Evolutionary conservation across 2,113 vertebrate genomes (phyloP).

Genomic region (Coregonus clupeaformis): DNA sequence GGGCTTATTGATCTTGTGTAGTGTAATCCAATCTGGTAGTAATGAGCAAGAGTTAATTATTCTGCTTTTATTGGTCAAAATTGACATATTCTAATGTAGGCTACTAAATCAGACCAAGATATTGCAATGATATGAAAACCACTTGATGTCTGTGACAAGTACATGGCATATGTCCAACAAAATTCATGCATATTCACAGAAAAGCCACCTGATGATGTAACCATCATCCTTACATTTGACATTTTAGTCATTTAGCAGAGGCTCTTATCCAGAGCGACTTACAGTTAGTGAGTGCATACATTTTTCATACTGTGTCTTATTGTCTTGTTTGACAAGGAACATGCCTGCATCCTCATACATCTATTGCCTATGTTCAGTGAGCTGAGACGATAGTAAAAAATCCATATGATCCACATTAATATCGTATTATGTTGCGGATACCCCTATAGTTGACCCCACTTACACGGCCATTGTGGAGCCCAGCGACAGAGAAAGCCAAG

Average conservation of each 20-base stretch:
- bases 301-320: no score
- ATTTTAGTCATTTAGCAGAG: no score
- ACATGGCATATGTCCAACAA: not conserved
- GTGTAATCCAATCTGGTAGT: no score
- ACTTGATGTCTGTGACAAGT: not conserved
- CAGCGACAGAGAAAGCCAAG: not conserved
- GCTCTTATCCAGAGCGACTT: no score
- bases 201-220: conserved; percentile 1
- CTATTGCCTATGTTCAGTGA: not conserved
- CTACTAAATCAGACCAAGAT: no score
- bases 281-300: no score
- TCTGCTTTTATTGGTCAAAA: no score
- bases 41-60: no score
- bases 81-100: no score
- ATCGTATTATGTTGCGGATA: not conserved
- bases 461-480: not conserved
- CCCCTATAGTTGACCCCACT: not conserved
- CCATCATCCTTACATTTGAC: no score
- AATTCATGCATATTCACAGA: not conserved
- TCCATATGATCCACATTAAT: not conserved
- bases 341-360: not conserved
- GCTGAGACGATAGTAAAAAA: not conserved
- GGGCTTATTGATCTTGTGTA: no score
- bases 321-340: not conserved
- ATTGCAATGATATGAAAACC: no score